Evolutionary conservation across 1,140 invertebrate species (phyloP).

Genomic region (Harpegnathos saltator): DNA sequence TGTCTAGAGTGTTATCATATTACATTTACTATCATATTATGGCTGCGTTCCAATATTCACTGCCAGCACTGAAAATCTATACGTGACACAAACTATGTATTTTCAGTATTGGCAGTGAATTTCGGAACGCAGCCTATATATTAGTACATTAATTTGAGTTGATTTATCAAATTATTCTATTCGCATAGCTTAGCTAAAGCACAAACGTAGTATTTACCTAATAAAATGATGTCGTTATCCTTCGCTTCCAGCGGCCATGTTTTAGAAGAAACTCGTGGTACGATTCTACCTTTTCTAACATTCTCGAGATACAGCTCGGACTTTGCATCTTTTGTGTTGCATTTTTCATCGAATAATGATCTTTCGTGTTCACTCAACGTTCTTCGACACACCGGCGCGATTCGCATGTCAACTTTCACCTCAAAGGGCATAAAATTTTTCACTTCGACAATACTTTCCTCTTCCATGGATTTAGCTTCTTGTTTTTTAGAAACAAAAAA

Average conservation of each 20-base stretch:
- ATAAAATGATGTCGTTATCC: constrained; percentile 86
- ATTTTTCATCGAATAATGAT: constrained; percentile 84
- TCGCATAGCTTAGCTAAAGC: not conserved
- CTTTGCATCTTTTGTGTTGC: constrained; percentile 81
- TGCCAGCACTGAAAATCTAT: no score
- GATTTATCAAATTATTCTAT: not conserved
- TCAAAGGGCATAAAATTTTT: constrained; percentile 89
- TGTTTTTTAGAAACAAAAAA: constrained; percentile 92
- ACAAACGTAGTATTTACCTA: constrained; percentile 60
- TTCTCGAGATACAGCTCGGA: constrained; percentile 87
- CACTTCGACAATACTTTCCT: constrained; percentile 71
- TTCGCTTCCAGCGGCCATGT: constrained; percentile 89
- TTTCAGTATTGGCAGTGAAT: no score
- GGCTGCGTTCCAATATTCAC: no score
- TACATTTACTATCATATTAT: no score
- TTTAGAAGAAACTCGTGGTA: constrained; percentile 85
- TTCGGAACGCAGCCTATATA: no score
- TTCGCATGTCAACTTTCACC: constrained; percentile 94
- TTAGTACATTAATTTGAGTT: not conserved
- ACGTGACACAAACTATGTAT: no score
- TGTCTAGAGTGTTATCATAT: no score
- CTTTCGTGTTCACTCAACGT: constrained; percentile 86
- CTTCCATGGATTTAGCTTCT: constrained; percentile 79
- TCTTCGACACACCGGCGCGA: constrained; percentile 90
- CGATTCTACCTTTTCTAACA: constrained; percentile 86